Evolutionary conservation across 2,888 invertebrate species (phyloP).

Genomic region (Catocala nupta): DNA sequence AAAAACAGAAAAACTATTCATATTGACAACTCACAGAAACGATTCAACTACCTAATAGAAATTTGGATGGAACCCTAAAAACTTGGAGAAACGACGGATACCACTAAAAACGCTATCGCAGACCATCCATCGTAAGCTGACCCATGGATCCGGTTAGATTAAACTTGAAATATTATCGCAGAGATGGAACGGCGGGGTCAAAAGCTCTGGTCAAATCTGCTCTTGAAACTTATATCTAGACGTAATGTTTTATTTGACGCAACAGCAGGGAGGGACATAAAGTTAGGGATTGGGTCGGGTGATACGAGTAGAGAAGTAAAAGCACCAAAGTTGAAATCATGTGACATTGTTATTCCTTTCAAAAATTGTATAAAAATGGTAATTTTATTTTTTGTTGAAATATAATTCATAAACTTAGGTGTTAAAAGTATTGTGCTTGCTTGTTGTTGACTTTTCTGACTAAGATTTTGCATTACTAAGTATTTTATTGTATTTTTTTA

Average conservation of each 20-base stretch:
- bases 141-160: constrained; percentile 26
- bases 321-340: constrained; percentile 30
- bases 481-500: no score
- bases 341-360: constrained; percentile 24
- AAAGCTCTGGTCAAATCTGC: constrained; percentile 44
- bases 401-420: neutral
- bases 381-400: constrained; percentile 15
- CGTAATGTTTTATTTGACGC: constrained; percentile 58
- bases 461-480: no score
- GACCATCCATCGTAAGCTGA: constrained; percentile 37
- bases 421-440: no score
- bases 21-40: constrained; percentile 28
- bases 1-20: constrained; percentile 32
- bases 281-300: constrained; percentile 51
- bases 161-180: constrained; percentile 19
- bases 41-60: constrained; percentile 44
- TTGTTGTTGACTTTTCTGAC: no score
- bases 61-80: constrained; percentile 42
- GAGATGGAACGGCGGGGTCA: constrained; percentile 34
- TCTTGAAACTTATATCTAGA: constrained; percentile 58
- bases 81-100: constrained; percentile 33
- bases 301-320: constrained; percentile 24
- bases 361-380: constrained; percentile 23
- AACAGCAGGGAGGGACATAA: constrained; percentile 59
- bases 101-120: constrained; percentile 38